phyloP scores from a whole-genome alignment of 2,113 vertebrate species.

The Sinocyclocheilus anshuiensis region DNA sequence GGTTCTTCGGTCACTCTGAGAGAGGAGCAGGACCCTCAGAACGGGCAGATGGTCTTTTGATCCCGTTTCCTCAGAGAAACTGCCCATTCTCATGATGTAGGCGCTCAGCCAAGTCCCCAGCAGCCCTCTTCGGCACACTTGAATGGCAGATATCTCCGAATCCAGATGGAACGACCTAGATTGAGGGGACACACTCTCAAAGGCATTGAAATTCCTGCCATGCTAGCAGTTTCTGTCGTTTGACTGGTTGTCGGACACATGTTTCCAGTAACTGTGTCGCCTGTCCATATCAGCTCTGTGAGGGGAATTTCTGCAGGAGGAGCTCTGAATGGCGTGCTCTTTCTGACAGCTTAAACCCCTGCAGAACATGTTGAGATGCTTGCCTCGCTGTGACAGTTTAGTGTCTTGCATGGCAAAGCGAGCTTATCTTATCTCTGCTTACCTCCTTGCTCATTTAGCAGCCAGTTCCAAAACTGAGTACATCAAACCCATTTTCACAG shows the following conservation, averaged over 20 bases:
- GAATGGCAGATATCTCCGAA: conserved; percentile 11
- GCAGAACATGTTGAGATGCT: conserved; percentile 22
- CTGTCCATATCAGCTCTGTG: no score
- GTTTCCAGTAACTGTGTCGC: conserved; percentile 20
- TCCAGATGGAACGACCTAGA: neutral
- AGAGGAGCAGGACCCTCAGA: conserved; percentile 51
- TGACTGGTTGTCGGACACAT: conserved; percentile 35
- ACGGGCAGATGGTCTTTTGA: conserved; percentile 76
- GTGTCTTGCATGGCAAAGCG: conserved; percentile 21
- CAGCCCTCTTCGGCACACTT: conserved; percentile 22
- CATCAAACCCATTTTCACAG: conserved; percentile 51
- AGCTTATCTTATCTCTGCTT: conserved; percentile 42
- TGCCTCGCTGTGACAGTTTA: conserved; percentile 42
- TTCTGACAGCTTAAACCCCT: neutral
- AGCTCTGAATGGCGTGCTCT: neutral
- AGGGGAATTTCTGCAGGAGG: neutral
- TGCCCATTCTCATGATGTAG: conserved; percentile 69
- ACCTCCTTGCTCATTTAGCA: conserved; percentile 49
- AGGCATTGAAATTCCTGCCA: neutral
- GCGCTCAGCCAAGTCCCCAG: conserved; percentile 64
- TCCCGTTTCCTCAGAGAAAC: conserved; percentile 71
- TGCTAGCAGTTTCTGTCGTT: conserved; percentile 33
- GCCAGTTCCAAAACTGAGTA: conserved; percentile 32
- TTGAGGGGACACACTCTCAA: neutral
- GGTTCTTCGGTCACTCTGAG: conserved; percentile 34